Conservation (phyloP, 2,797 vertebrate species). For the Muscicapa comitata region DNA sequence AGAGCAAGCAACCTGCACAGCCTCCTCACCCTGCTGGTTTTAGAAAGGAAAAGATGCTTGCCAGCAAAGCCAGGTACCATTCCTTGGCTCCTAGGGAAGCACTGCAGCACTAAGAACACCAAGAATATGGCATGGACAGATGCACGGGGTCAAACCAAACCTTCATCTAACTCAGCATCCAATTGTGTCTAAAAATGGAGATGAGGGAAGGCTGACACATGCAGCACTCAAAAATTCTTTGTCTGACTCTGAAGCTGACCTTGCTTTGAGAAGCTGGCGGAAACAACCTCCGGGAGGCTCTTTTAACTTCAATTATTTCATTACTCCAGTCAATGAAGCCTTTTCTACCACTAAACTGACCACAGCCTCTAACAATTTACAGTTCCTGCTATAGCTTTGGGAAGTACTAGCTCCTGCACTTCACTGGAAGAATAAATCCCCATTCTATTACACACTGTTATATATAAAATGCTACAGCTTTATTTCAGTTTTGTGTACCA, state of each 20-base stretch:
- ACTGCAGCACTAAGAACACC: background rate
- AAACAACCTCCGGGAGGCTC: background rate
- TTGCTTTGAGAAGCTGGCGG: background rate
- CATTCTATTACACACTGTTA: background rate
- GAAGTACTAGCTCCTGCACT: background rate
- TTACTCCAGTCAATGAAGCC: fast-evolving
- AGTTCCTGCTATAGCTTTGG: background rate
- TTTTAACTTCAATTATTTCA: background rate
- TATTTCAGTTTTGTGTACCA: background rate
- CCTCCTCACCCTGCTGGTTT: background rate
- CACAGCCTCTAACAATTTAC: background rate
- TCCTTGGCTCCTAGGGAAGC: background rate
- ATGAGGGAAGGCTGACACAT: background rate
- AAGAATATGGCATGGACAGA: background rate
- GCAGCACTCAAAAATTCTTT: background rate
- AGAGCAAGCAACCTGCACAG: background rate
- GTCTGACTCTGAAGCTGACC: background rate
- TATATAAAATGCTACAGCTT: background rate
- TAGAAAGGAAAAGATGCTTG: background rate
- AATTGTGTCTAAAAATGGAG: background rate
- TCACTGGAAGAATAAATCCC: background rate
- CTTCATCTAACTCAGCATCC: background rate
- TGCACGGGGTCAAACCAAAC: background rate
- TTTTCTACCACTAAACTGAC: background rate
- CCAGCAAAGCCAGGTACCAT: background rate